phyloP scores from a whole-genome alignment of 2,797 vertebrate species.

The Paramormyrops hopkinsi region DNA sequence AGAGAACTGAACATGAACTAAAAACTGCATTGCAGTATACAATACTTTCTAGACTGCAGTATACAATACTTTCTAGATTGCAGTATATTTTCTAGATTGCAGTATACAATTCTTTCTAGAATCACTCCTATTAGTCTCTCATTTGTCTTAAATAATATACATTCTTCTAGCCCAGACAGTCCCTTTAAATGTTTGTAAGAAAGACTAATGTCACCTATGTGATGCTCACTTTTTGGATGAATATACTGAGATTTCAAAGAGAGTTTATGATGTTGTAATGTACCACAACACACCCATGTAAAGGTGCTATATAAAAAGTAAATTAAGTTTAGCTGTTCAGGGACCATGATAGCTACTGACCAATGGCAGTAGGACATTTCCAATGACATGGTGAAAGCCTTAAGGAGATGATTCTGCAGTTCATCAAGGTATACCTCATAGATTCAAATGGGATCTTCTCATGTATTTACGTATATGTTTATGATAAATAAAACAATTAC shows the following conservation, averaged over 20 bases:
- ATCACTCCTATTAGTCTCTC: neutral
- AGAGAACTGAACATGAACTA: too few relatives aligned
- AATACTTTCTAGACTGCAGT: too few relatives aligned
- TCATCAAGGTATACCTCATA: neutral
- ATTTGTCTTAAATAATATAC: too few relatives aligned
- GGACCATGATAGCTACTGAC: neutral
- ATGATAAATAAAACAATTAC: neutral
- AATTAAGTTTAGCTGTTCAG: neutral
- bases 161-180: too few relatives aligned
- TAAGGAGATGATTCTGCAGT: neutral
- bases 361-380: neutral
- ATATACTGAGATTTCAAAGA: neutral
- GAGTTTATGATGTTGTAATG: neutral
- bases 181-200: neutral
- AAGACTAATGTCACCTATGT: neutral
- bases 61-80: too few relatives aligned
- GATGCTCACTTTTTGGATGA: neutral
- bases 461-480: neutral
- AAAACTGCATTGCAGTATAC: too few relatives aligned
- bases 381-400: neutral
- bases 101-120: neutral
- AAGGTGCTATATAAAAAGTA: neutral
- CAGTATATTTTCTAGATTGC: neutral
- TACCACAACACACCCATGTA: neutral
- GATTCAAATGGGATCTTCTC: neutral